Evolutionary conservation across 2,113 vertebrate genomes (phyloP).

Genomic region (Phrynosoma platyrhinos): DNA sequence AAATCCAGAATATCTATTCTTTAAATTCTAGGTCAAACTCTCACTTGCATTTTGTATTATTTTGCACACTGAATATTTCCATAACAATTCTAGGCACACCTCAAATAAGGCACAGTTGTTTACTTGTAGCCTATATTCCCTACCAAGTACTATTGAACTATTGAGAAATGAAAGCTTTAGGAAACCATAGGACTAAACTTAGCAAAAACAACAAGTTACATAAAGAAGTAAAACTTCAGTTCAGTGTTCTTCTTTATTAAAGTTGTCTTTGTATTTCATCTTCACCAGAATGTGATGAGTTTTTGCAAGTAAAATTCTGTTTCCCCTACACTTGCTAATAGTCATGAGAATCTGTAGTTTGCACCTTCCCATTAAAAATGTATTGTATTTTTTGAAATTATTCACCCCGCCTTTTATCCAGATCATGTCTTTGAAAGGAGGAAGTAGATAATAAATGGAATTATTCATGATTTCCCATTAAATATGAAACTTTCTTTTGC

Average conservation of each 20-base stretch:
- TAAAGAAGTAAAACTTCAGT: conserved; percentile 74
- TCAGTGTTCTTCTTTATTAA: conserved; percentile 75
- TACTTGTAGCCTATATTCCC: conserved; percentile 42
- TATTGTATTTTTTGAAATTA: conserved; percentile 90
- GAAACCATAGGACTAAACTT: conserved; percentile 67
- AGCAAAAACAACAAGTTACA: conserved; percentile 78
- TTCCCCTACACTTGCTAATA: conserved; percentile 87
- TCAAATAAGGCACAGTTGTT: conserved; percentile 57
- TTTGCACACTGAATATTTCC: conserved; percentile 35
- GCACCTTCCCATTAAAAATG: conserved; percentile 90
- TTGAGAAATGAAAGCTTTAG: conserved; percentile 64
- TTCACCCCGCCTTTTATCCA: conserved; percentile 95
- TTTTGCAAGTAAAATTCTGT: conserved; percentile 90
- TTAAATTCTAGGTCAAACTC: conserved; percentile 23
- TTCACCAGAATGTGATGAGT: conserved; percentile 82
- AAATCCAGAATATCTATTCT: conserved; percentile 22
- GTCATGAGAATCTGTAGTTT: conserved; percentile 89
- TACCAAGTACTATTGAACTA: conserved; percentile 61
- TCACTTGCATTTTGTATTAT: conserved; percentile 32
- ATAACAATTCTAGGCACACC: conserved; percentile 28
- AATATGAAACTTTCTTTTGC: conserved; percentile 99
- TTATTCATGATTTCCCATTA: conserved; percentile 99
- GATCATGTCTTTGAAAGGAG: conserved; percentile 96
- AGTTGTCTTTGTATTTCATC: conserved; percentile 82
- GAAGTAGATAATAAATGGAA: conserved; percentile 99